A percentile compares a stretch with the other conserved stretches of the same genome.
phyloP scores from a whole-genome alignment of 1,140 invertebrate species.

The Drosophila seguyi region DNA sequence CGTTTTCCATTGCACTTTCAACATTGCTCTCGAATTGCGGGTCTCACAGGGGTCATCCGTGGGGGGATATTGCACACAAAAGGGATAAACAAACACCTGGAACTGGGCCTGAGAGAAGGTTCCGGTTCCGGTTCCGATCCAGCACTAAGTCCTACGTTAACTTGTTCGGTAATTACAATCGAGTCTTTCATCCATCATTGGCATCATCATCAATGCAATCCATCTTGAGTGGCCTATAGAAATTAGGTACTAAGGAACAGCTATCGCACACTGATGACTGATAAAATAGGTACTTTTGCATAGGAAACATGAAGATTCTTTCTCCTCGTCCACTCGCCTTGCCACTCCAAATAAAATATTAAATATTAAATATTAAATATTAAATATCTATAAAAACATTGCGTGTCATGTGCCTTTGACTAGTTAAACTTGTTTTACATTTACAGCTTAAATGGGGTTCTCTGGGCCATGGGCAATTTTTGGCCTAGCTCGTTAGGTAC shows the following conservation, averaged over 20 bases:
- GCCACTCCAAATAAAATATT: constrained; percentile 34
- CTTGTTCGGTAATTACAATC: constrained; percentile 50
- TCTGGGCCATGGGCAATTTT: constrained; percentile 22
- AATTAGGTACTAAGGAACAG: constrained; percentile 46
- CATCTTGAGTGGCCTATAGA: constrained; percentile 3
- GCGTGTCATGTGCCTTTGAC: constrained; percentile 15
- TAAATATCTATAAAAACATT: constrained; percentile 31
- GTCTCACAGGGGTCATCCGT: constrained; percentile 13
- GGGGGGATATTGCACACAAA: constrained; percentile 19
- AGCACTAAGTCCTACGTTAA: constrained; percentile 49
- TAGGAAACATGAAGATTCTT: constrained; percentile 47
- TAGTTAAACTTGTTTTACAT: constrained; percentile 31
- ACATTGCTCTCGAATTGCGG: constrained; percentile 52
- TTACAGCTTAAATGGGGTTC: constrained; percentile 31
- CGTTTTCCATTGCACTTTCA: constrained; percentile 57
- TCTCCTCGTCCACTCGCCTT: neutral
- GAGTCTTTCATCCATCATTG: constrained; percentile 34
- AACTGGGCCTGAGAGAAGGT: neutral
- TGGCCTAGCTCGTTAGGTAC: constrained; percentile 51
- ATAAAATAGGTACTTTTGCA: constrained; percentile 54
- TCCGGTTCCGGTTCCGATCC: neutral
- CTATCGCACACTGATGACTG: constrained; percentile 28
- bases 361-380: constrained; percentile 21
- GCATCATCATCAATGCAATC: constrained; percentile 5
- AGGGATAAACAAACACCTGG: constrained; percentile 19